A percentile compares a stretch with the other conserved stretches of the same genome.
phyloP scores from a whole-genome alignment of 2,797 vertebrate species.

The Sphenodon punctatus region DNA sequence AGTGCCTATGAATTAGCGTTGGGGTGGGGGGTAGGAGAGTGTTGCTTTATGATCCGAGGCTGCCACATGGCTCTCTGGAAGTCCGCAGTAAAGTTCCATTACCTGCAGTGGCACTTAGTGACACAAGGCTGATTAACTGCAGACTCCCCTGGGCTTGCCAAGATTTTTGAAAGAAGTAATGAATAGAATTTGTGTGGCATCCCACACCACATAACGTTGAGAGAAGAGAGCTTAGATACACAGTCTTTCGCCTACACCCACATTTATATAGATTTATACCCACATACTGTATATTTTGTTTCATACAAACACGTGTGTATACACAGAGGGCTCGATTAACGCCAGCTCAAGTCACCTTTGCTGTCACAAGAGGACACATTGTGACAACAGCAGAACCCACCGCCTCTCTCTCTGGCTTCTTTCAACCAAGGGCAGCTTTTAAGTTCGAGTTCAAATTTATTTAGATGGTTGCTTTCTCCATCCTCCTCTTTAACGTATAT shows the following conservation, averaged over 20 bases:
- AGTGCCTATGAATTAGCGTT: background rate
- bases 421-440: conserved; percentile 2
- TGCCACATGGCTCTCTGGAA: background rate
- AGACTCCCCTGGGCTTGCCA: conserved; percentile 8
- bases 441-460: too few relatives aligned
- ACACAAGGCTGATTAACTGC: conserved; percentile 14
- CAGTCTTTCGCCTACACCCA: background rate
- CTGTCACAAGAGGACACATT: background rate
- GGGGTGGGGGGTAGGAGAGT: background rate
- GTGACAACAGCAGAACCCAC: background rate
- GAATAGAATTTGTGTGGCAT: conserved; percentile 38
- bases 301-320: too few relatives aligned
- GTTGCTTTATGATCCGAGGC: background rate
- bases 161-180: conserved; percentile 11
- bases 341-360: background rate
- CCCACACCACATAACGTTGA: conserved; percentile 12
- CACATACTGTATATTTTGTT: background rate
- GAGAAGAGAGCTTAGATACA: background rate
- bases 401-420: background rate
- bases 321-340: conserved; percentile 31
- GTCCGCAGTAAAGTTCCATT: background rate
- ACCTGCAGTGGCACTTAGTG: background rate
- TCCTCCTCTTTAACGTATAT: too few relatives aligned
- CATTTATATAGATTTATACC: background rate
- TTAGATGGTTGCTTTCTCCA: too few relatives aligned